Base-by-base conservation (phyloP, 1,140 invertebrate species). In the Cydia amplana region DNA sequence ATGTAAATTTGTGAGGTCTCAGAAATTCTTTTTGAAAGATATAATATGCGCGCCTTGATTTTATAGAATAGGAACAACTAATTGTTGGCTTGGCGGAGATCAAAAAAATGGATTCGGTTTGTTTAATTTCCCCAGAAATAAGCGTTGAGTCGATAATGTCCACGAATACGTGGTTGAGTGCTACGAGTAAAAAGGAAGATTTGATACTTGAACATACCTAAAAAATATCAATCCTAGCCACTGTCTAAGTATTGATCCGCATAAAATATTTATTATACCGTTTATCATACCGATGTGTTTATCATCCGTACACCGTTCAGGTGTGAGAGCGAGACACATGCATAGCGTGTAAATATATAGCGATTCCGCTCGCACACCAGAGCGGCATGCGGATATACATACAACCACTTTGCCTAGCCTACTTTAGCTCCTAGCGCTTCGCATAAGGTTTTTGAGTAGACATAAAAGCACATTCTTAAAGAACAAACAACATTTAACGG, bases 111-210 rank as follows among this genome's bases (percentile, higher is more conserved):
- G 79, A 82, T 82, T 81, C 83, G 82, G 79, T 79, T 80, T 86
- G 85, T 88, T 88, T 86, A 86, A 79, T 77, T 84, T 85, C 77
- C 73, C 76, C 83, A 85, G 81, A 85, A 60, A 84, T 85, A 80
- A 83, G 82, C 80, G 82, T 83, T 80, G 67, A 79, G 82, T 84
- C 81, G 72, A 79, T 81, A 83, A 77, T 76, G 43, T 46, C 43
- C 43, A 78, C 76, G 55, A 74, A 79, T 84, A 70, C 67, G 51
- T 73, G 36, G 10, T 12, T 7, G 9, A 14, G 23, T 28, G 20
- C 9, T 60, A 10, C 18, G 16, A 23, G 9, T 60, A 60, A n/a
- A 23, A 23, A 60, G 6, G 2, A 23, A 72, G 65, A 82, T 60
- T 87, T 85, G 82, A 82, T 85, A 83, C 79, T 87, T 81, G 67